Evolutionary conservation across 2,797 vertebrate species (phyloP), one percentile per base, ranked within the genome.

Genomic region (Numenius phaeopus): DNA sequence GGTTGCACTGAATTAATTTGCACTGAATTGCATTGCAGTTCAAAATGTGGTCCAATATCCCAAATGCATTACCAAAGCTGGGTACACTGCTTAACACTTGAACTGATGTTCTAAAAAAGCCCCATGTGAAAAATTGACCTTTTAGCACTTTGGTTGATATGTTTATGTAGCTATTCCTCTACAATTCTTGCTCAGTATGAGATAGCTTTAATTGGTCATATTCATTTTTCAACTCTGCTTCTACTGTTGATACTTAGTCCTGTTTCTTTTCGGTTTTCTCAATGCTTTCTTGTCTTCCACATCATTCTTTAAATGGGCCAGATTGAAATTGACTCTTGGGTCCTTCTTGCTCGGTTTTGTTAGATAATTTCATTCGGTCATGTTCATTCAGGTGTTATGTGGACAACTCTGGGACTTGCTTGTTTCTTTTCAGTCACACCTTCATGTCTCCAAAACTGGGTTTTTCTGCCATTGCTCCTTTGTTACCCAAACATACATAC

Each of bases 161-260:
- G 8, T 4, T 62, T 70, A 11, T 1, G 5, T 71, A 64, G 14
- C 15, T 85, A 14, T 70, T 66, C 83, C 59, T 69, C 58, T 91
- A 64, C 39, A 13, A 46, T 34, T 62, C 14, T 50, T 83, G 15
- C 26, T 86, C 8, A 47, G 17, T 59, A 27, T 59, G 55, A 76
- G 90, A 49, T 34, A 69, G 29, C 9, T 80, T 72, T 61, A 69
- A 67, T 83, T 76, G 6, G 27, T 62, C 2, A 24, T 78, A 39
- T 0, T 57, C 0, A 8, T 49, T 91, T 88, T 72, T 58, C 39
- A 57, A 4, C 26, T 64, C 11, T 0, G 0, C 17, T 78, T 78
- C 29, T 72, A 29, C 34, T 91, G 66, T 29, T 76, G 27, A 16
- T 76, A 16, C 20, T 40, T 19, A 59, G 59, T 13, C 11, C 29